Base-by-base conservation (phyloP, 1,140 invertebrate genomes). In the Aphaenogaster rudis region DNA sequence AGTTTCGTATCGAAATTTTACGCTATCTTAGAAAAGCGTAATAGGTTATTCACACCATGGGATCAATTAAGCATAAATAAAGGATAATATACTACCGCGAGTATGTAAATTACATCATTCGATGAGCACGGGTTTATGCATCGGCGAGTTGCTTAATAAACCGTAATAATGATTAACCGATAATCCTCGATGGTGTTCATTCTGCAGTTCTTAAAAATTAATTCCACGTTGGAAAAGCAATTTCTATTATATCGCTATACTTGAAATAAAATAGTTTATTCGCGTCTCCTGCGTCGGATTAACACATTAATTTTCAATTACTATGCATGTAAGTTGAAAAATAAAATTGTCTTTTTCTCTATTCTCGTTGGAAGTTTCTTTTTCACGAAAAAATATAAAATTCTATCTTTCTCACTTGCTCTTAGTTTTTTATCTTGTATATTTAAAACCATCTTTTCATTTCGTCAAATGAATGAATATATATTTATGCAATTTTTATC, bases 141-240 rank as follows among this genome's bases (percentile, higher is more conserved):
- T 81, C 64, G 8, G n/a, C 50, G 64, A 71, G 21, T 81, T 57
- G 50, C 21, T 54, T 69, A 81, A 81, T 69, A 81, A 81, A 45
- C 78, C 50, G 64, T 81, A 45, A 54, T 80, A 80, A 80, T n/a
- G 78, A 39, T 80, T 54, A 81, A 28, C 33, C 78, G 78, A 81
- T 81, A 69, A 81, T 81, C 63, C 63, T 17, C 9, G 15, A 79
- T 39, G 11, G 11, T 42, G 48, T 80, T 69, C 48, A 15, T 67
- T 67, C 48, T n/a, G 5, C 15, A 67, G 3, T 69, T 80, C 36
- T 81, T 81, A 28, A 81, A 28, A 81, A 81, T 63, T 3, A 50
- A 80, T 69, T 39, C n/a, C 15, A 28, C 15, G 39, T 42, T n/a
- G 21, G 15, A 17, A 54, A 69, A 52, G 63, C 36, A 52, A 67